Conservation (phyloP, 2,797 vertebrate species). For the Podarcis siculus region DNA sequence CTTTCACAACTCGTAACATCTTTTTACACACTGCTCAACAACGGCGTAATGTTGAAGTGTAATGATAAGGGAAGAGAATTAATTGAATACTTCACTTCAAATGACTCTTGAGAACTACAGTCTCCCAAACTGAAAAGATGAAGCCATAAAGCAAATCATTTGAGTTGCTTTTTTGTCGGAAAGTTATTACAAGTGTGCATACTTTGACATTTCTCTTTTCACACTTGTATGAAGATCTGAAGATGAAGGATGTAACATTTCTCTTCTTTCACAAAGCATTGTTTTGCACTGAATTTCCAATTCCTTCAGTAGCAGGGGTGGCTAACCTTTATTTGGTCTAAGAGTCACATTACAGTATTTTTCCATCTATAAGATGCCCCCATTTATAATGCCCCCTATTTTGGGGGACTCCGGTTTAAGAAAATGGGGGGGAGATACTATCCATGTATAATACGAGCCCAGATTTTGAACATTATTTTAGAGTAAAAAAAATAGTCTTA, state of each 20-base stretch:
- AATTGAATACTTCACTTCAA: conserved; percentile 23
- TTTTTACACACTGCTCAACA: background rate
- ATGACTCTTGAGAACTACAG: conserved; percentile 11
- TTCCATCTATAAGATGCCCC: too few relatives aligned
- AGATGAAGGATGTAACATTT: background rate
- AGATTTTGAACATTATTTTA: too few relatives aligned
- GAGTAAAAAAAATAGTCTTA: too few relatives aligned
- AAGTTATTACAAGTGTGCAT: conserved; percentile 4
- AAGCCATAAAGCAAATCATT: background rate
- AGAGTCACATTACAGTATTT: too few relatives aligned
- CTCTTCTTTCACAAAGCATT: background rate
- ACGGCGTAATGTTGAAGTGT: background rate
- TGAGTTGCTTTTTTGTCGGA: background rate
- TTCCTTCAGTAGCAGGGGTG: background rate
- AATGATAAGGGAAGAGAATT: conserved; percentile 7
- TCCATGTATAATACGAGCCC: too few relatives aligned
- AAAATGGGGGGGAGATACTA: too few relatives aligned
- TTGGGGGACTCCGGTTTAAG: too few relatives aligned
- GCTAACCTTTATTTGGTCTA: background rate
- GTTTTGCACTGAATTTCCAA: background rate
- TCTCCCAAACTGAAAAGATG: background rate
- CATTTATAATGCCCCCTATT: too few relatives aligned
- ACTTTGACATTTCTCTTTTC: conserved; percentile 4
- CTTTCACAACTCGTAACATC: background rate
- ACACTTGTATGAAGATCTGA: background rate